Evolutionary conservation across 1,140 invertebrate species (phyloP), one percentile per base, ranked within the genome.

Genomic region (Ceratina japonica): DNA sequence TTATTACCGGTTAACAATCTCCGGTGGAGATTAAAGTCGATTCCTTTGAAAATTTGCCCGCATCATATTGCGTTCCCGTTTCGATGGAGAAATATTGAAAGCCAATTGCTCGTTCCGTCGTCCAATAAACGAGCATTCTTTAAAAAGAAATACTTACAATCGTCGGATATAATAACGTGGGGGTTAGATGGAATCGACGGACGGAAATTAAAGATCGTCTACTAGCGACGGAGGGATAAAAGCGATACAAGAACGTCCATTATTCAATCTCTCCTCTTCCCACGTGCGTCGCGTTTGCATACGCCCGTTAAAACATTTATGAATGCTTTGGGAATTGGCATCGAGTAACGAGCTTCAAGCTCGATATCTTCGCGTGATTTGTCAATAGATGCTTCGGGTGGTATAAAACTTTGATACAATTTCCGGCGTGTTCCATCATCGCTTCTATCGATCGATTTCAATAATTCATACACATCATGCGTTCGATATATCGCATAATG

Each of bases 151-250:
- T 79, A 79, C 61, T 62, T 44, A 68, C 66, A 62, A 71, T 69
- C 59, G 68, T 56, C 31, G 71, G 58, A 80, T 76, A 62, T 80
- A 63, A 62, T 80, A 63, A 54, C 4, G 52, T 16, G 54, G 5
- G 15, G 64, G 73, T 31, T 58, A 80, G 74, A 83, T 80, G 51
- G 68, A 59, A 76, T 37, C 52, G 79, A 73, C 76, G 70, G 68
- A 76, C 82, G 79, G 58, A 73, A 84, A 84, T 84, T 83, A 83
- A 80, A 84, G 79, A 68, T 58, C 58, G 75, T 58, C 63, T 16
- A 44, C 63, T 16, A 44, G 64, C 72, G 58, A 80, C 80, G 80
- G 69, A 71, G 65, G 56, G 54, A 72, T 51, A 58, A 51, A 56
- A 44, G 24, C 59, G 1, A 56, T 13, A 16, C 75, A 20, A 71